Conservation (phyloP, 1,140 invertebrate genomes). For the Bicyclus anynana region DNA sequence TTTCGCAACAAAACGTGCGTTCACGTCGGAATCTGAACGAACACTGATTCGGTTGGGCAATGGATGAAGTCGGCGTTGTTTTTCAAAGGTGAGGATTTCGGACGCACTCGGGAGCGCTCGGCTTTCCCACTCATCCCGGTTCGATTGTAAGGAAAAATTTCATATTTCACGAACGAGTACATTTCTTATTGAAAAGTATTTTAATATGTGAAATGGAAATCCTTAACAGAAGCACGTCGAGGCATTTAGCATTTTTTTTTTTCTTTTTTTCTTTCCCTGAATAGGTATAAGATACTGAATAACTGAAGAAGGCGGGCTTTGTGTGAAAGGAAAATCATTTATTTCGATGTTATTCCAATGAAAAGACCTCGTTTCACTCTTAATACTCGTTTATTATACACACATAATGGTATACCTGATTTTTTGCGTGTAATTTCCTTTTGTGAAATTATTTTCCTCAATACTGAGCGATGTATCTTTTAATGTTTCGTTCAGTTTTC, state of each 20-base stretch:
- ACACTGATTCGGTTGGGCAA: slow-evolving; percentile 69
- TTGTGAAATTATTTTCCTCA: background rate
- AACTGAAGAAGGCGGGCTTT: background rate
- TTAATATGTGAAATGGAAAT: slow-evolving; percentile 30
- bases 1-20: slow-evolving; percentile 22
- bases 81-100: slow-evolving; percentile 71
- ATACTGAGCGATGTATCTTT: background rate
- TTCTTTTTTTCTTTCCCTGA: slow-evolving; percentile 9
- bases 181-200: slow-evolving; percentile 47
- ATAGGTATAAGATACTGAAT: slow-evolving; percentile 10
- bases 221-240: slow-evolving; percentile 9
- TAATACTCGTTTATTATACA: background rate
- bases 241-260: slow-evolving; percentile 14
- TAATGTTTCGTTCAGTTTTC: background rate
- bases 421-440: background rate
- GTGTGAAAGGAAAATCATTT: slow-evolving; percentile 3
- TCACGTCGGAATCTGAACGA: slow-evolving; percentile 37
- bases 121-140: slow-evolving; percentile 57
- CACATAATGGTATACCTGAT: background rate
- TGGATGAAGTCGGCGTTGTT: slow-evolving; percentile 41
- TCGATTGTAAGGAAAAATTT: slow-evolving; percentile 65
- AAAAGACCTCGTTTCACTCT: slow-evolving; percentile 3
- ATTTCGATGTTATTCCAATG: slow-evolving; percentile 5
- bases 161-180: slow-evolving; percentile 50
- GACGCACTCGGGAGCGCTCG: slow-evolving; percentile 43